phyloP scores from a whole-genome alignment of 2,113 vertebrate genomes.

The Tetraodon nigroviridis region DNA sequence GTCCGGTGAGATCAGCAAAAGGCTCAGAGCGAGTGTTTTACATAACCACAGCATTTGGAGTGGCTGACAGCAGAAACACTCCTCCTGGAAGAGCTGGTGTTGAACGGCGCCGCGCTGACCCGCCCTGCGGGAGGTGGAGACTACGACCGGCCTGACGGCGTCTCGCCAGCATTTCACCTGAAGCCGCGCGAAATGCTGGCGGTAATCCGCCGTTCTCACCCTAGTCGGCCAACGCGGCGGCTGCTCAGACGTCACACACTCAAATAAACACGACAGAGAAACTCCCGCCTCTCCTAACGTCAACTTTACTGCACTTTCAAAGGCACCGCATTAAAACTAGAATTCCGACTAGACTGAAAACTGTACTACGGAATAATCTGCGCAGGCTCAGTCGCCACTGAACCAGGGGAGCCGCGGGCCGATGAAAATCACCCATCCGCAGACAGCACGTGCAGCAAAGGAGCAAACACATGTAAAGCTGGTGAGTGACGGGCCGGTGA shows the following conservation, averaged over 20 bases:
- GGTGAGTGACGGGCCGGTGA: constrained; percentile 34
- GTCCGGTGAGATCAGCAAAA: constrained; percentile 35
- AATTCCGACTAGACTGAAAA: not conserved
- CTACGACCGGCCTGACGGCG: constrained; percentile 19
- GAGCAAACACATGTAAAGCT: constrained; percentile 11
- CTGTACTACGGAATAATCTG: not conserved
- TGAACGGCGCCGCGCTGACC: constrained; percentile 10
- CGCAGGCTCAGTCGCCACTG: not conserved
- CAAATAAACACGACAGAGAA: not conserved
- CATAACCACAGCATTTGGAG: constrained; percentile 19
- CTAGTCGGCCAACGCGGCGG: constrained; percentile 29
- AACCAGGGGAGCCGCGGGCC: too few species aligned
- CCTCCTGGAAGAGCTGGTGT: constrained; percentile 17
- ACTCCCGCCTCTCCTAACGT: too few species aligned
- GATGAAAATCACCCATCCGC: too few species aligned
- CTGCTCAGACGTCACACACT: constrained; percentile 49
- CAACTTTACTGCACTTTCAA: too few species aligned
- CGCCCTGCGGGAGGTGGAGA: constrained; percentile 16
- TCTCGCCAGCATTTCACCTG: not conserved
- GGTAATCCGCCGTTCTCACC: constrained; percentile 4
- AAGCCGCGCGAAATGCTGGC: constrained; percentile 18
- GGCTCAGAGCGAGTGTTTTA: constrained; percentile 37
- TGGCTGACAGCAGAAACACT: not conserved
- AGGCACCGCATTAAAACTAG: not conserved
- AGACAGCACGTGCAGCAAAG: not conserved